Base-by-base conservation (phyloP, 2,113 vertebrate genomes). In the Pseudopipra pipra region DNA sequence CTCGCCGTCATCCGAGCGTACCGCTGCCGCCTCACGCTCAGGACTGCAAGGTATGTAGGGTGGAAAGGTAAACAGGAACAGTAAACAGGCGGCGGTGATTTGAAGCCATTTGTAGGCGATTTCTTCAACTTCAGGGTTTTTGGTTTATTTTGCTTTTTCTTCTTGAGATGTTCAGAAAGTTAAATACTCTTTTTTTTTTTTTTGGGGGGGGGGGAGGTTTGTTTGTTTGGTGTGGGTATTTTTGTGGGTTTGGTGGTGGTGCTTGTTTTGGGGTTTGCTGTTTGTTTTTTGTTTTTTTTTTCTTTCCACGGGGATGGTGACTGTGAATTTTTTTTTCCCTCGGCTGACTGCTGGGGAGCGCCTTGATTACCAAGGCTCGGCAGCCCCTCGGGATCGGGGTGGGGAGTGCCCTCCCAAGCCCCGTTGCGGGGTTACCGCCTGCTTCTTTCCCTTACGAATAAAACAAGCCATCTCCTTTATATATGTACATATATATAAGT, bases 21-120 rank as follows among this genome's bases (percentile, higher is more conserved):
- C 54, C 25, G 43, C 66, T 61, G 73, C 90, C 25, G 20, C 56
- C 82, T n/a, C 55, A 15, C 49, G 24, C 85, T 13, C 54, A 14
- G 86, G 75, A 59, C 58, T 7, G 39, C 24, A 70, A 95, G 95
- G 91, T 97, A 81, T 7, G 93, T 54, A 22, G 55, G 54, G 31
- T 7, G 12, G 83, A 54, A 76, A 89, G 85, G 87, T 81, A 67
- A 56, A 79, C 54, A 44, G 37, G 62, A 49, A 14, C 49, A 12
- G 44, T 6, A 39, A 82, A 21, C 15, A 55, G 44, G 51, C 37
- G 21, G 46, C 52, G 22, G 47, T 54, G n/a, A 58, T 35, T 47
- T 27, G 16, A 80, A 75, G 33, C 30, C 58, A 5, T 73, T 70
- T 55, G 22, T 2, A 56, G 56, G 22, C 1, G 8, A 73, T 51